Percentiles rank a stretch among this genome's conserved stretches.
Conservation (phyloP, 2,888 invertebrate species). For the Drymonia ruficornis region DNA sequence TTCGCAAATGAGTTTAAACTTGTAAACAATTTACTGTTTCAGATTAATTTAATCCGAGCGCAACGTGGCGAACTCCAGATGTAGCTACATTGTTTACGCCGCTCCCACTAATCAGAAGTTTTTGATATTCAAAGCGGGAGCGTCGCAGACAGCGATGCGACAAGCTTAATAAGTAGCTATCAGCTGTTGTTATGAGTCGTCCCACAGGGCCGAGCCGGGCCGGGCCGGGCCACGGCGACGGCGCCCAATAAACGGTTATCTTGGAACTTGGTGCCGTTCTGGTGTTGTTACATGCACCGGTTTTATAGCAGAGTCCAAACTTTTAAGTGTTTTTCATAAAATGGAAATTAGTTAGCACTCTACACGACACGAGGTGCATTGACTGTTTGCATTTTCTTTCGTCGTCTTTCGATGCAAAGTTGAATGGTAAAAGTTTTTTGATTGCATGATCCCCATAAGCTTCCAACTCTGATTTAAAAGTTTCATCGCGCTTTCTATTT, state of each 20-base stretch:
- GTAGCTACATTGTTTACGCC: conserved; percentile 28
- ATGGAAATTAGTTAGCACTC: not conserved
- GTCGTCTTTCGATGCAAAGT: not conserved
- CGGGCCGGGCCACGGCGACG: conserved; percentile 32
- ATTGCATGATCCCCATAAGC: too few species aligned
- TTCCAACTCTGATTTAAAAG: too few species aligned
- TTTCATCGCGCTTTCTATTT: too few species aligned
- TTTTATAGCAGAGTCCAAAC: not conserved
- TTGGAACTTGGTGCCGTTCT: conserved; percentile 37
- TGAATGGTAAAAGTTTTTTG: too few species aligned
- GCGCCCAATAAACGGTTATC: conserved; percentile 40
- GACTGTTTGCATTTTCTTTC: not conserved
- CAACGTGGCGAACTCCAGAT: conserved; percentile 22
- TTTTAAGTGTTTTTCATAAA: conserved; percentile 2
- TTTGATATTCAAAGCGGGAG: conserved; percentile 32
- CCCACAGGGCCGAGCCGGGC: conserved; percentile 20
- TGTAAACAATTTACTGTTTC: conserved; percentile 12
- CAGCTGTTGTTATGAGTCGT: conserved; percentile 20
- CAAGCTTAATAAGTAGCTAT: conserved; percentile 45
- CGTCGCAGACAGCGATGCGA: conserved; percentile 26
- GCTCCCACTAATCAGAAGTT: conserved; percentile 32
- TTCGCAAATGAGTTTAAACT: not conserved
- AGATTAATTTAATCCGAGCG: conserved; percentile 25
- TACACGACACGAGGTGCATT: not conserved
- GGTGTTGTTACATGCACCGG: conserved; percentile 13